These are phyloP conservation scores for Oceanodroma leucorhoa DNA, from an alignment of 2,797 vertebrate genomes.

Conservation along the genomic window DNA sequence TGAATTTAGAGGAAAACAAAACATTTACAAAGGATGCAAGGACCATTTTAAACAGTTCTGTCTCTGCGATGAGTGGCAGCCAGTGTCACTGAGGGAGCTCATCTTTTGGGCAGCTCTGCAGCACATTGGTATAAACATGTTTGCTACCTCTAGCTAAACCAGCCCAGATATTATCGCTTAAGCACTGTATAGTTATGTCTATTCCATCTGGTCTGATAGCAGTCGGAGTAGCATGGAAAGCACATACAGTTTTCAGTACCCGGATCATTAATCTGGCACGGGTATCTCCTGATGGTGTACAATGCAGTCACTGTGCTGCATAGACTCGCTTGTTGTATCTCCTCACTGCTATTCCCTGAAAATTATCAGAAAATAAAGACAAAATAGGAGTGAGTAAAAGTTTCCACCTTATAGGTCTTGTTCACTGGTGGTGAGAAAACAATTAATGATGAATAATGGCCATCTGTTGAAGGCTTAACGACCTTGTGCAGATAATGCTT, in stretches of 20 bases:
- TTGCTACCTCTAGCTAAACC: neutral
- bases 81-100: neutral
- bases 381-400: neutral
- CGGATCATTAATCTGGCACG: fast-evolving
- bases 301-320: neutral
- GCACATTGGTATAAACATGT: fast-evolving
- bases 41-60: neutral
- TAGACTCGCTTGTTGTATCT: neutral
- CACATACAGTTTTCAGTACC: neutral
- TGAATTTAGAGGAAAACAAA: neutral
- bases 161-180: neutral
- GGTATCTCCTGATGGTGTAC: neutral
- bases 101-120: neutral
- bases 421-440: neutral
- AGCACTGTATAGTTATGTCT: fast-evolving
- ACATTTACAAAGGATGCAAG: neutral
- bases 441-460: neutral
- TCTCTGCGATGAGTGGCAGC: fast-evolving
- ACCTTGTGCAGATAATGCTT: neutral
- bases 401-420: neutral
- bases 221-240: neutral
- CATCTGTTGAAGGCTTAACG: neutral
- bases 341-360: neutral
- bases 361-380: neutral
- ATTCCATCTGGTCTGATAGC: neutral